Evolutionary conservation across 1,140 invertebrate genomes (phyloP).

Genomic region (Tetramorium simillimum): DNA sequence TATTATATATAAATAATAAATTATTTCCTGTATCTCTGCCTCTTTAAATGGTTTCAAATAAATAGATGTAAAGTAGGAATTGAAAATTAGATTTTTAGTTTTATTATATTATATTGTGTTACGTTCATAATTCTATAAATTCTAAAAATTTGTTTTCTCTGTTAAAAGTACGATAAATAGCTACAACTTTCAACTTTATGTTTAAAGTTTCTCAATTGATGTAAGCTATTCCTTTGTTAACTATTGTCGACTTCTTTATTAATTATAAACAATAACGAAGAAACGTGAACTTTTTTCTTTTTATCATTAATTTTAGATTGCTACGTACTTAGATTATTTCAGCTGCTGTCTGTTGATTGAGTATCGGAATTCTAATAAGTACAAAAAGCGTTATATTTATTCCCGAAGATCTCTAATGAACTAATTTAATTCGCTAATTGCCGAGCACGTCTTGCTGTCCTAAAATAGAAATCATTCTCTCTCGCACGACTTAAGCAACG

Average conservation of each 20-base stretch:
- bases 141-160: background rate
- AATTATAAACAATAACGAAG: background rate
- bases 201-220: background rate
- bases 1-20: too few species aligned
- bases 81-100: background rate
- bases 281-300: background rate
- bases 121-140: background rate
- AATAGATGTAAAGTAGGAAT: background rate
- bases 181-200: slow-evolving; percentile 10
- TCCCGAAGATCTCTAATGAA: background rate
- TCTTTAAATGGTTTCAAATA: background rate
- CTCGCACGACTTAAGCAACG: slow-evolving; percentile 36
- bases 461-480: slow-evolving; percentile 39
- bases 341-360: background rate
- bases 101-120: background rate
- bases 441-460: slow-evolving; percentile 10
- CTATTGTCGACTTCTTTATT: background rate
- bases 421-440: slow-evolving; percentile 39
- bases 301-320: background rate
- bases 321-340: background rate
- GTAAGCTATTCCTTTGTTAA: background rate
- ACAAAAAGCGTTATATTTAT: background rate
- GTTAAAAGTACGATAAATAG: background rate
- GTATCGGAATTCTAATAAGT: background rate
- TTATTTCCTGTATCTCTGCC: too few species aligned